Base-by-base conservation (phyloP, 2,113 vertebrate species). In the Rhinolophus sinicus region DNA sequence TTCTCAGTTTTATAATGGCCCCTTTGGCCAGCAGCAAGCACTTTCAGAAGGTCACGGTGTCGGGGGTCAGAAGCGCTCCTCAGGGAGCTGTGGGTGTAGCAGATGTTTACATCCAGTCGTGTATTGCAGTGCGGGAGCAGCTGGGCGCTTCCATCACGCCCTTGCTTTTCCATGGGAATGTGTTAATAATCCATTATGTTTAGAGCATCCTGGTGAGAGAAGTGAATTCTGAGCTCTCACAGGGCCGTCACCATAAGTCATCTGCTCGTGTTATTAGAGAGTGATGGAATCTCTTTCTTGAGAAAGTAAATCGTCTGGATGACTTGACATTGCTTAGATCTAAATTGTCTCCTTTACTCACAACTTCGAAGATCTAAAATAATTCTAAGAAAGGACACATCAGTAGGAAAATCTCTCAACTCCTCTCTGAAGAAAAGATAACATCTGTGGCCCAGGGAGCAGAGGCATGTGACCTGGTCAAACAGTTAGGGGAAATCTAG, bases 31-130 rank as follows among this genome's bases (percentile, higher is more conserved):
- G 13, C n/a, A 69, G 64, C 16, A 24, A 5, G 35, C n/a, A 0
- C 56, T 22, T 2, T 9, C 8, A 30, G 33, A 6, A 30, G 28
- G 40, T 35, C 9, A 4, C 14, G 1, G 33, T 0, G 3, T 8
- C 24, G 38, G 73, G 21, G 30, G 24, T 8, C 24, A 15, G 62
- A 54, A 18, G 16, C 33, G 10, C n/a, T 33, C 38, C 35, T 15
- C 21, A 3, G 33, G 0, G 1, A 14, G 69, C 54, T 33, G 8
- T 15, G 44, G 35, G 18, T 1, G 1, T 2, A 3, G 47, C 33
- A 5, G 6, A 0, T n/a, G 40, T 14, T 9, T 21, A 6, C 1
- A 24, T 19, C 14, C 10, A 15, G 21, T 0, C 0, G 1, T 0
- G 13, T 13, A 4, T 16, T 4, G 1, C 30, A 13, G 38, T 5